Evolutionary conservation across 2,888 invertebrate species (phyloP).

Genomic region (Tyria jacobaeae): DNA sequence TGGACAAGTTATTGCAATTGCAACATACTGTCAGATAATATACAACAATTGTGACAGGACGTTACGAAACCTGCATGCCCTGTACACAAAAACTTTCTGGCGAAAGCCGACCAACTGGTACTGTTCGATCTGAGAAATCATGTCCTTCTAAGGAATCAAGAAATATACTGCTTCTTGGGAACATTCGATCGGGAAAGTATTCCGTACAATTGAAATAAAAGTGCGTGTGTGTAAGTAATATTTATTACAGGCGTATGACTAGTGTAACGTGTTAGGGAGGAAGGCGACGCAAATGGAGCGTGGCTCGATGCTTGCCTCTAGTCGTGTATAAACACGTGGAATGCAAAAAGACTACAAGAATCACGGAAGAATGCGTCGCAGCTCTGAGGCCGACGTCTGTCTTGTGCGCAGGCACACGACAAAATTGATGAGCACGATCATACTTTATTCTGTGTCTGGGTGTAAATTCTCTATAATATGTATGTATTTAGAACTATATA

Average conservation of each 20-base stretch:
- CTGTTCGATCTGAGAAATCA: slow-evolving; percentile 78
- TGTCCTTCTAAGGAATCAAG: slow-evolving; percentile 70
- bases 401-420: slow-evolving; percentile 32
- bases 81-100: slow-evolving; percentile 74
- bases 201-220: slow-evolving; percentile 57
- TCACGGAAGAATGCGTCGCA: slow-evolving; percentile 69
- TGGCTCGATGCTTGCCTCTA: slow-evolving; percentile 72
- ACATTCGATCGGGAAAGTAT: slow-evolving; percentile 59
- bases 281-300: slow-evolving; percentile 73
- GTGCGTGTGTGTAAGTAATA: slow-evolving; percentile 44
- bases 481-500: too few species aligned
- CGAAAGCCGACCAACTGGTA: slow-evolving; percentile 78
- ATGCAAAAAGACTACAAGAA: slow-evolving; percentile 74
- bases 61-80: slow-evolving; percentile 69
- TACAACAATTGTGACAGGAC: slow-evolving; percentile 36
- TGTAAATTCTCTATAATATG: too few species aligned
- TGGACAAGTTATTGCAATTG: slow-evolving; percentile 58
- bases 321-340: slow-evolving; percentile 67
- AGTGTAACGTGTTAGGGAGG: slow-evolving; percentile 56
- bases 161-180: slow-evolving; percentile 57
- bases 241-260: slow-evolving; percentile 40
- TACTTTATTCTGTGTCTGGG: too few species aligned
- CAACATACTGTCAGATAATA: slow-evolving; percentile 47
- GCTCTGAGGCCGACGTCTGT: slow-evolving; percentile 42
- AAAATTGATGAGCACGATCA: too few species aligned